These are phyloP conservation scores for Ceratothoa steindachneri DNA, from an alignment of 2,888 invertebrate species.

Conservation along the genomic window DNA sequence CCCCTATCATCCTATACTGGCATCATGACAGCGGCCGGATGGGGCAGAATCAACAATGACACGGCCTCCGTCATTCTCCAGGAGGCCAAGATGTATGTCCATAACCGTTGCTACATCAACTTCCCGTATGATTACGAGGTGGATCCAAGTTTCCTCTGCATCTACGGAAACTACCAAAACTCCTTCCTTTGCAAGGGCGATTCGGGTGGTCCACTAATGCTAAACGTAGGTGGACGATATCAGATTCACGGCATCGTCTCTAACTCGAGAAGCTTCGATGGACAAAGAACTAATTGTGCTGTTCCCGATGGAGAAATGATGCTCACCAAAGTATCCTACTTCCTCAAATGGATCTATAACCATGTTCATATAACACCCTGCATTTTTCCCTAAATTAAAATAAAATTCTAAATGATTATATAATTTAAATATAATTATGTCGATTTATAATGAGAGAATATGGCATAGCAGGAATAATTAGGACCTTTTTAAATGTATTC, in stretches of 20 bases:
- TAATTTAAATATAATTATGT: no score
- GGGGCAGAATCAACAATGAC: neutral
- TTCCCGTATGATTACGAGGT: neutral
- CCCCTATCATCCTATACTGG: neutral
- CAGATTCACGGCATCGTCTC: neutral
- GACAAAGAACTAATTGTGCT: neutral
- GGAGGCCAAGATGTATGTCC: neutral
- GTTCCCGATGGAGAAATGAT: neutral
- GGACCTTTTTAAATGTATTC: no score
- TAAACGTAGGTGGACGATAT: neutral
- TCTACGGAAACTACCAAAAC: neutral
- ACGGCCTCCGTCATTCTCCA: neutral
- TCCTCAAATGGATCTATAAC: neutral
- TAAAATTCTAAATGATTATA: no score
- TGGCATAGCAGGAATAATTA: no score
- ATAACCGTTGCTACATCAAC: neutral
- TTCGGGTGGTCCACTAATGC: constrained; percentile 1
- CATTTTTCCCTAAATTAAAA: no score
- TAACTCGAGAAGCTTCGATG: neutral
- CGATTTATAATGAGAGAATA: no score
- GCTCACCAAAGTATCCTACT: neutral
- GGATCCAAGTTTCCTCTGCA: neutral
- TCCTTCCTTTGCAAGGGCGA: neutral
- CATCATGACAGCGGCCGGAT: neutral
- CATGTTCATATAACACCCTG: no score